Conservation (phyloP, 2,888 invertebrate species). For the Melanostoma scalare region DNA sequence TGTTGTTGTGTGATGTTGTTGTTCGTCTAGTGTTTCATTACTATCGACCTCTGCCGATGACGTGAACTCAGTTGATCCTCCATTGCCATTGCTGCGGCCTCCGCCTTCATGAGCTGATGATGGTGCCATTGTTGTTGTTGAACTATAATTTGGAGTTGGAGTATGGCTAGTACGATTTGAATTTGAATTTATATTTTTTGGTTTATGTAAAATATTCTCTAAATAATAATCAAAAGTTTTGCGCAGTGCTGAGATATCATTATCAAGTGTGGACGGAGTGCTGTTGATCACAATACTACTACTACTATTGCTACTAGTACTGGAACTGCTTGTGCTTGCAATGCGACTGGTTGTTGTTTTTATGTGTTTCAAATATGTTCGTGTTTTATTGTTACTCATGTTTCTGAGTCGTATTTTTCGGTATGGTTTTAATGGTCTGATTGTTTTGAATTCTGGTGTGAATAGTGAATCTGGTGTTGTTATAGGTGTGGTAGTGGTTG, state of each 20-base stretch:
- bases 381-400: constrained; percentile 76
- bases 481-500: constrained; percentile 72
- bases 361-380: constrained; percentile 69
- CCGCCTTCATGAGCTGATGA: constrained; percentile 51
- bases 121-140: constrained; percentile 50
- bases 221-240: constrained; percentile 81
- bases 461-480: constrained; percentile 55
- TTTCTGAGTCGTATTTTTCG: constrained; percentile 71
- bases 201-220: constrained; percentile 73
- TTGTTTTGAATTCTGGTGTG: constrained; percentile 45
- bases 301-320: constrained; percentile 57
- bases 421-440: constrained; percentile 62
- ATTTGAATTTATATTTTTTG: constrained; percentile 51
- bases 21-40: constrained; percentile 60
- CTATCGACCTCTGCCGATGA: constrained; percentile 49
- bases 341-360: constrained; percentile 79
- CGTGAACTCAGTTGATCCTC: constrained; percentile 29
- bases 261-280: constrained; percentile 45
- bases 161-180: constrained; percentile 67
- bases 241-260: constrained; percentile 75
- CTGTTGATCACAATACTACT: constrained; percentile 53
- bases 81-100: constrained; percentile 73
- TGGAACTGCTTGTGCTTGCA: constrained; percentile 74
- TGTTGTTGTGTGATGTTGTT: constrained; percentile 62
- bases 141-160: constrained; percentile 70